phyloP scores from a whole-genome alignment of 2,888 invertebrate species.

The Nephrotoma guestfalica region DNA sequence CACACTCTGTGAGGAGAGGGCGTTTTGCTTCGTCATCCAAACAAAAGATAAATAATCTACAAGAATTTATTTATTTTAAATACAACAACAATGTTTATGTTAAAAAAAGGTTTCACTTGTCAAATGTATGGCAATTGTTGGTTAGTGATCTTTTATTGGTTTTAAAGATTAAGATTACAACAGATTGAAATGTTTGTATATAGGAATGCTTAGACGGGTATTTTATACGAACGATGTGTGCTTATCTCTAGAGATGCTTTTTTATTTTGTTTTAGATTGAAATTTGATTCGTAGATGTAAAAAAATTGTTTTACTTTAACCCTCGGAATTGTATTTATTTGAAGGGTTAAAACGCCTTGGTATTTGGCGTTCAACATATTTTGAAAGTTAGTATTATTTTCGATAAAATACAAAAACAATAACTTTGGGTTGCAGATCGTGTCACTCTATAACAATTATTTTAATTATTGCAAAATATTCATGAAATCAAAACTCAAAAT shows the following conservation, averaged over 20 bases:
- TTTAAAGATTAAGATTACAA: slow-evolving; percentile 1
- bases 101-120: not conserved
- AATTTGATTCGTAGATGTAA: not conserved
- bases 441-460: no score
- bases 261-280: not conserved
- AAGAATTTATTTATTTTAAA: not conserved
- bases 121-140: not conserved
- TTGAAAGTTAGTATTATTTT: no score
- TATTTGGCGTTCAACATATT: no score
- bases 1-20: not conserved
- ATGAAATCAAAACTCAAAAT: no score
- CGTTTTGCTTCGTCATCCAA: slow-evolving; percentile 2
- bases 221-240: not conserved
- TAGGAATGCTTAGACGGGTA: not conserved
- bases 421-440: no score
- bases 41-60: not conserved
- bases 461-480: no score
- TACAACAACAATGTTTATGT: not conserved
- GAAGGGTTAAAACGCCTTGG: no score
- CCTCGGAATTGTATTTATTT: no score
- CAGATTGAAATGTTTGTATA: not conserved
- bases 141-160: slow-evolving; percentile 3
- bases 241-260: not conserved
- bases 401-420: no score
- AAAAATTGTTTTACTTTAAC: no score